Percentiles rank a stretch among this genome's conserved stretches.
These are phyloP conservation scores for Pelmatolapia mariae DNA, from an alignment of 2,113 vertebrate genomes.

Conservation along the genomic window DNA sequence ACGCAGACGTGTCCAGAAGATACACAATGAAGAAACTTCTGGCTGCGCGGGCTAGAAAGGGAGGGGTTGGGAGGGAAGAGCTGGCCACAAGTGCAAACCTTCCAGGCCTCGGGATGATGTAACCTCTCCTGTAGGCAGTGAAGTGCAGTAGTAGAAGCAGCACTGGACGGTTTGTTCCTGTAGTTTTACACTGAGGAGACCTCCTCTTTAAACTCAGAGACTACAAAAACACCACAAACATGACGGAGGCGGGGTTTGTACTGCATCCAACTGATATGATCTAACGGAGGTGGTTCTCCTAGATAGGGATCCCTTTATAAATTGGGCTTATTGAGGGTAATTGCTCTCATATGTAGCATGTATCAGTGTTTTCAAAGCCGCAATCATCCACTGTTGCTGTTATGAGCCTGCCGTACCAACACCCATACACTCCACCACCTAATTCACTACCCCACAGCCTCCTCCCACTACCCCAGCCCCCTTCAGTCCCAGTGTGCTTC, in stretches of 20 bases:
- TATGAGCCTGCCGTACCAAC: neutral
- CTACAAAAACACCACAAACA: neutral
- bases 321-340: neutral
- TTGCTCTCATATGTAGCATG: neutral
- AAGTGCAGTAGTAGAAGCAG: neutral
- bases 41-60: neutral
- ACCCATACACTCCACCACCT: neutral
- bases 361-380: neutral
- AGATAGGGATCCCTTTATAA: neutral
- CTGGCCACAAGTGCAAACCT: conserved; percentile 30
- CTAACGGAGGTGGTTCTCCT: accelerated
- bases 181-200: neutral
- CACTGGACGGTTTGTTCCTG: neutral
- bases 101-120: conserved; percentile 33
- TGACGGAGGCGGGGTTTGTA: neutral
- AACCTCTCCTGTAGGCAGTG: conserved; percentile 11
- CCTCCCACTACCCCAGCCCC: neutral
- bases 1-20: neutral
- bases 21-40: neutral
- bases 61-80: conserved; percentile 5
- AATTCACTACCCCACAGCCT: conserved; percentile 2
- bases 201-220: neutral
- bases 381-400: neutral
- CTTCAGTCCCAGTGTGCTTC: neutral
- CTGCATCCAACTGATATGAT: neutral